Conservation (phyloP, 2,888 invertebrate species). For the Polia nebulosa region DNA sequence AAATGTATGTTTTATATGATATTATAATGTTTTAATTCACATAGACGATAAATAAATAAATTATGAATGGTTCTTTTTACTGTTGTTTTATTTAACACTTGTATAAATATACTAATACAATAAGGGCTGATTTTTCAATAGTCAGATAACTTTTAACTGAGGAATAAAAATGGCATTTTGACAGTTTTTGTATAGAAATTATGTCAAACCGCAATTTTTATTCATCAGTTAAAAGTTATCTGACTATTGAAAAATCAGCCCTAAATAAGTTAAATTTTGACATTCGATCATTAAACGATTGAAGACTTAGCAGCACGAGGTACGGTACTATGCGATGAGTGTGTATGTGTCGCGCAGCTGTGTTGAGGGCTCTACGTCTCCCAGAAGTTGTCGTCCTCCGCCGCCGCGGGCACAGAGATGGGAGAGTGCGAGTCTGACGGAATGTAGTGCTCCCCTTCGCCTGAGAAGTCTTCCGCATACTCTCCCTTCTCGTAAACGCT, state of each 20-base stretch:
- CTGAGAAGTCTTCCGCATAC: conserved; percentile 79
- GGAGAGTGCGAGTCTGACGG: conserved; percentile 75
- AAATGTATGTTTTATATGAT: conserved; percentile 82
- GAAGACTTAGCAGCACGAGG: conserved; percentile 22
- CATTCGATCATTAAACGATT: conserved; percentile 10
- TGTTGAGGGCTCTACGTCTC: conserved; percentile 69
- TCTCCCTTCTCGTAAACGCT: conserved; percentile 68
- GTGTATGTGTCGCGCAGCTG: neutral
- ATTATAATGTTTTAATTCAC: conserved; percentile 80
- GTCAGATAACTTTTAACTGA: no score
- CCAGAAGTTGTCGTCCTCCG: conserved; percentile 85
- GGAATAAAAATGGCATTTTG: no score
- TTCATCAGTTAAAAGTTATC: no score
- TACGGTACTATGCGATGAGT: neutral
- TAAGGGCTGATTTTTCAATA: no score
- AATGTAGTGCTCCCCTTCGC: conserved; percentile 81
- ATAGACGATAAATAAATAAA: conserved; percentile 82
- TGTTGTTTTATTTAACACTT: conserved; percentile 68
- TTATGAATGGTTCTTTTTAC: conserved; percentile 79
- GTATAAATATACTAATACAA: conserved; percentile 40
- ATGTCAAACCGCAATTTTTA: no score
- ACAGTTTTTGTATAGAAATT: no score
- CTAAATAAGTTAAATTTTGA: conserved; percentile 30
- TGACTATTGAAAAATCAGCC: no score
- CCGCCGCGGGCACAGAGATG: conserved; percentile 74